Evolutionary conservation across 2,113 vertebrate genomes (phyloP), one percentile per base, ranked within the genome.

Genomic region (Dunckerocampus dactyliophorus): DNA sequence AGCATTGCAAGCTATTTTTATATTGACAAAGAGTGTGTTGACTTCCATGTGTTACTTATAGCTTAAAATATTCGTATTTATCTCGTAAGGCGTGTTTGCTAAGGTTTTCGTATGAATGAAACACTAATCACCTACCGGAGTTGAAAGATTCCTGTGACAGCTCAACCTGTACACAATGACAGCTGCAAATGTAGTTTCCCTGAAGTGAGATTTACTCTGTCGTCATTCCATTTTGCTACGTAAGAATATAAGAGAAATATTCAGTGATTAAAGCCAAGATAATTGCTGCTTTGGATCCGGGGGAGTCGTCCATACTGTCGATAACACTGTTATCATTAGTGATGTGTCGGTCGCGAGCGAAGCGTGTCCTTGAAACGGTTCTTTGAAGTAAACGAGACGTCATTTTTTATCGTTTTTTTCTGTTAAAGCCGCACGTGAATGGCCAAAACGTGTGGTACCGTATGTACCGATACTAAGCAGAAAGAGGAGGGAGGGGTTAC

Each of bases 91-190:
- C 13, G 71, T 62, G 1, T 55, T 13, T 45, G 10, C 13, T 8
- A 8, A 24, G 34, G 19, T 45, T 4, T 47, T 47, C 37, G 6
- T 6, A 21, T 39, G 6, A 42, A 50, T 20, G 19, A 42, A 56
- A 56, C 34, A 48, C 17, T 16, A 34, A 45, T 15, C 16, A 83
- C 87, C 69, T 71, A 92, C 90, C 90, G 88, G 89, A 84, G 80
- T 86, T 72, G 71, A 73, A 39, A 67, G 63, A 72, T 76, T 87
- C 82, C 82, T 79, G 66, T 82, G 86, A 81, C 78, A 76, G 65
- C 67, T 81, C 69, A 69, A 64, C 55, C 68, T 74, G 77, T 69
- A 43, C 78, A 67, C 74, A 62, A 72, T 59, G 59, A 68, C 74
- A 71, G 55, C 62, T 66, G 59, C 60, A 61, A 55, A 67, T 22